These are phyloP conservation scores for Girardinichthys multiradiatus DNA, from an alignment of 2,113 vertebrate species.

Conservation along the genomic window DNA sequence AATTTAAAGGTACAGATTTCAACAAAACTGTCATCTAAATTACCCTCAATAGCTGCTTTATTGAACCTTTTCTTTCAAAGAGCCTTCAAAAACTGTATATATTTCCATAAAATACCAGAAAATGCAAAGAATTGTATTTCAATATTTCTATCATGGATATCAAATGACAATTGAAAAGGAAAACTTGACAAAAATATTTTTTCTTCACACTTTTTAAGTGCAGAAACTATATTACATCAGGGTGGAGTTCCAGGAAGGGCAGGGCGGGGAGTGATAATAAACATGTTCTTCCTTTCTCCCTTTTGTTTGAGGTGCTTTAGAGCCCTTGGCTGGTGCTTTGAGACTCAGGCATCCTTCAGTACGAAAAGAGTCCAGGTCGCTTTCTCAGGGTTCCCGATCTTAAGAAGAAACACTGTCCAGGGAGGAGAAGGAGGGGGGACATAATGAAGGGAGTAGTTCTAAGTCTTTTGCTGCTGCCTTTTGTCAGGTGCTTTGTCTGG, in stretches of 20 bases:
- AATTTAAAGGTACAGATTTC: constrained; percentile 85
- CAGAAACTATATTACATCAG: constrained; percentile 77
- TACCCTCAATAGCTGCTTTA: constrained; percentile 81
- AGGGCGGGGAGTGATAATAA: constrained; percentile 59
- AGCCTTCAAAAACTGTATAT: constrained; percentile 42
- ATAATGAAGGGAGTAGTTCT: constrained; percentile 79
- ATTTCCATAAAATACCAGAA: constrained; percentile 82
- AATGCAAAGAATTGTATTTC: constrained; percentile 89
- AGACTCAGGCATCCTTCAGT: constrained; percentile 86
- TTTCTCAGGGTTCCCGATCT: constrained; percentile 72
- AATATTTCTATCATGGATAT: constrained; percentile 84
- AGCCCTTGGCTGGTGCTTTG: constrained; percentile 90
- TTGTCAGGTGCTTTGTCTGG: constrained; percentile 74
- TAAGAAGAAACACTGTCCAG: constrained; percentile 69
- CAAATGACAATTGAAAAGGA: constrained; percentile 63
- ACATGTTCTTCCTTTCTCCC: constrained; percentile 68
- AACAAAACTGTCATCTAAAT: constrained; percentile 86
- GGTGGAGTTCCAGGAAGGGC: constrained; percentile 78
- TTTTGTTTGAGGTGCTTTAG: constrained; percentile 83
- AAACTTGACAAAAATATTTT: constrained; percentile 69
- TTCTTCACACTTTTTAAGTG: constrained; percentile 77
- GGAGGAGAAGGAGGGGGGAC: constrained; percentile 33
- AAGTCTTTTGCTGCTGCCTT: constrained; percentile 71
- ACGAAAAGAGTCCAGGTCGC: constrained; percentile 76
- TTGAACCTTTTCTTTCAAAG: constrained; percentile 88